These are phyloP conservation scores for Quadriops clusia DNA, from an alignment of 2,888 invertebrate species.

Conservation along the genomic window DNA sequence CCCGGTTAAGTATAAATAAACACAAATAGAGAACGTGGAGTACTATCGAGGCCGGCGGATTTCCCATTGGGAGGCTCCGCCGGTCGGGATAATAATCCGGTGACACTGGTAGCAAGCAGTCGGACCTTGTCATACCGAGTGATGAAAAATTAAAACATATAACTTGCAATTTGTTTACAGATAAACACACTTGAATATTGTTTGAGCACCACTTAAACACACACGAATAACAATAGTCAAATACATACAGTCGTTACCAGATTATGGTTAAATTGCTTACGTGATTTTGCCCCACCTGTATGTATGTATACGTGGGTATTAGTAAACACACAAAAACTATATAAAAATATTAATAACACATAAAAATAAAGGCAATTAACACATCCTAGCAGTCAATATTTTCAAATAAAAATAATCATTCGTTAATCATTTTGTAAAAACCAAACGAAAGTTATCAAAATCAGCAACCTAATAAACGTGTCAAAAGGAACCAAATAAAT, in stretches of 20 bases:
- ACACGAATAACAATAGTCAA: constrained; percentile 38
- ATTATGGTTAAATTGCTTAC: constrained; percentile 39
- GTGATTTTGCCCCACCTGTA: constrained; percentile 41
- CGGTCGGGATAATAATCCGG: constrained; percentile 16
- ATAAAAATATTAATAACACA: constrained; percentile 29
- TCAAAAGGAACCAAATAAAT: constrained; percentile 30
- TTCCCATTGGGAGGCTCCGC: constrained; percentile 16
- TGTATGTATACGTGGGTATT: constrained; percentile 40
- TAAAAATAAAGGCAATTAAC: constrained; percentile 31
- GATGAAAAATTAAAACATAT: constrained; percentile 34
- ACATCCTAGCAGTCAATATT: constrained; percentile 29
- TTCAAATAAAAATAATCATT: constrained; percentile 29
- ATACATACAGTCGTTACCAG: constrained; percentile 40
- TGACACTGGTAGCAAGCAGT: constrained; percentile 31
- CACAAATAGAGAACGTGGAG: too few relatives aligned
- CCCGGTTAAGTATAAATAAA: constrained; percentile 14
- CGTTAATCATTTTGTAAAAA: constrained; percentile 31
- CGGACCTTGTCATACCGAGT: constrained; percentile 33
- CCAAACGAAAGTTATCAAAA: constrained; percentile 26
- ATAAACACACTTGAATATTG: constrained; percentile 37
- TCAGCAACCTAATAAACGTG: constrained; percentile 32
- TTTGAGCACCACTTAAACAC: constrained; percentile 39
- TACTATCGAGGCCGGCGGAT: constrained; percentile 16
- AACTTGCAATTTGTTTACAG: constrained; percentile 38
- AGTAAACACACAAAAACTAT: constrained; percentile 36